Evolutionary conservation across 2,888 invertebrate genomes (phyloP).

Genomic region (Stramonita haemastoma): DNA sequence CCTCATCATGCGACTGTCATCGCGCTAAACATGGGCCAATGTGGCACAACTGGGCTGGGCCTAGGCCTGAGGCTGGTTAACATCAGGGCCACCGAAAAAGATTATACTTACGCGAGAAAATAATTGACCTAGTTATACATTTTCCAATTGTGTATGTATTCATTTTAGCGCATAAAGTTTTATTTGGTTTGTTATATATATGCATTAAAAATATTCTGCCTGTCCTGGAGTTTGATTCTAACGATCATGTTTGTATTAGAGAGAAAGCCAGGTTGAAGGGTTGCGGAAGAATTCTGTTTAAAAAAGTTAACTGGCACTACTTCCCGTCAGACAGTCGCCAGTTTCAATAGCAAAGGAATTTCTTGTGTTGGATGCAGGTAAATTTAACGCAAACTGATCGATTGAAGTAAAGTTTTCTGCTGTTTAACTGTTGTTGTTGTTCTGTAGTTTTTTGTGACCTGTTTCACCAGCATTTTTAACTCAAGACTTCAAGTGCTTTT

Average conservation of each 20-base stretch:
- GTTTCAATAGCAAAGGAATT: slow-evolving; percentile 63
- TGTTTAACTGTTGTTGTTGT: slow-evolving; percentile 4
- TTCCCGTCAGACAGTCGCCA: slow-evolving; percentile 75
- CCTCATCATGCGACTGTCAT: no score
- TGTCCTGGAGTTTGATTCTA: no score
- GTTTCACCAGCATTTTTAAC: not conserved
- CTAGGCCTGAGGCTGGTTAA: no score
- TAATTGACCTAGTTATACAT: no score
- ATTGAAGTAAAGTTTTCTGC: slow-evolving; percentile 47
- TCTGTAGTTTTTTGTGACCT: not conserved
- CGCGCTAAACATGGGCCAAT: no score
- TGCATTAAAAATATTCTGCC: no score
- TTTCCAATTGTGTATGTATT: no score
- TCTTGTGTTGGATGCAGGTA: slow-evolving; percentile 44
- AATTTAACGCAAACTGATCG: slow-evolving; percentile 48
- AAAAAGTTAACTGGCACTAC: slow-evolving; percentile 47
- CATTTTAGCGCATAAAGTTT: no score
- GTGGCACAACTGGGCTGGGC: no score
- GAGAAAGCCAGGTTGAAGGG: slow-evolving; percentile 45
- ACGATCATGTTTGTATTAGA: slow-evolving; percentile 33
- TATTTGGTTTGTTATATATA: no score
- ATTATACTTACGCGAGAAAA: no score
- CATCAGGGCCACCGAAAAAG: no score
- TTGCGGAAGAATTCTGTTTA: slow-evolving; percentile 45
- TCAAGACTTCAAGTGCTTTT: slow-evolving; percentile 12